A percentile compares a stretch with the other conserved stretches of the same genome.
Conservation (phyloP, 2,888 invertebrate species). For the Ernsta delagoae region DNA sequence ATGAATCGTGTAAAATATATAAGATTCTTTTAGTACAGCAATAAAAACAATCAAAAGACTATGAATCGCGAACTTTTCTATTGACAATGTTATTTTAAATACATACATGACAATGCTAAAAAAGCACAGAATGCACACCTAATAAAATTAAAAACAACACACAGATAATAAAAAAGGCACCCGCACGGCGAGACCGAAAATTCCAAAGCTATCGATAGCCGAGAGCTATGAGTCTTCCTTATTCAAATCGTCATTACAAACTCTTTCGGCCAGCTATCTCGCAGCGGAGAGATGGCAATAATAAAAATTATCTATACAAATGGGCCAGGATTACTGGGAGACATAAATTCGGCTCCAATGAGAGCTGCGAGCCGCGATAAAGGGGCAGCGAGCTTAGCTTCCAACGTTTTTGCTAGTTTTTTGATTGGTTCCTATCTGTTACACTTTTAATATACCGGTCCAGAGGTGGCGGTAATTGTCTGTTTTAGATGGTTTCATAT, state of each 20-base stretch:
- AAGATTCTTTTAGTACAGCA: too few relatives aligned
- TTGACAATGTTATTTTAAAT: too few relatives aligned
- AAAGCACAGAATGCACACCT: neutral
- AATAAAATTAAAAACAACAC: neutral
- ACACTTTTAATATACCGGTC: neutral
- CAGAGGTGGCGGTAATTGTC: too few relatives aligned
- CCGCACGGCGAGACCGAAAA: slow-evolving; percentile 46
- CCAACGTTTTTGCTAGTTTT: slow-evolving; percentile 62
- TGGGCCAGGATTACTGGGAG: slow-evolving; percentile 81
- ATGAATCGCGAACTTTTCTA: too few relatives aligned
- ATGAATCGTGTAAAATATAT: too few relatives aligned
- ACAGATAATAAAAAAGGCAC: neutral
- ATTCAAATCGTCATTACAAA: slow-evolving; percentile 84
- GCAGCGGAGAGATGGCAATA: slow-evolving; percentile 83
- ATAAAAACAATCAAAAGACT: too few relatives aligned
- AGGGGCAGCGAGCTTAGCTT: slow-evolving; percentile 81
- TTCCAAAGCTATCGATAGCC: slow-evolving; percentile 75
- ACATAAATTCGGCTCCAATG: slow-evolving; percentile 85
- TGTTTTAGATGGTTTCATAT: too few relatives aligned
- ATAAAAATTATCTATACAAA: slow-evolving; percentile 86
- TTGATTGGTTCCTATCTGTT: slow-evolving; percentile 43
- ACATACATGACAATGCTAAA: too few relatives aligned
- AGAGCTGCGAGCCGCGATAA: slow-evolving; percentile 77
- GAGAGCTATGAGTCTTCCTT: slow-evolving; percentile 82
- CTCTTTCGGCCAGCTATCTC: slow-evolving; percentile 73